Conservation (phyloP, 2,888 invertebrate species). For the Monochamus alternatus region DNA sequence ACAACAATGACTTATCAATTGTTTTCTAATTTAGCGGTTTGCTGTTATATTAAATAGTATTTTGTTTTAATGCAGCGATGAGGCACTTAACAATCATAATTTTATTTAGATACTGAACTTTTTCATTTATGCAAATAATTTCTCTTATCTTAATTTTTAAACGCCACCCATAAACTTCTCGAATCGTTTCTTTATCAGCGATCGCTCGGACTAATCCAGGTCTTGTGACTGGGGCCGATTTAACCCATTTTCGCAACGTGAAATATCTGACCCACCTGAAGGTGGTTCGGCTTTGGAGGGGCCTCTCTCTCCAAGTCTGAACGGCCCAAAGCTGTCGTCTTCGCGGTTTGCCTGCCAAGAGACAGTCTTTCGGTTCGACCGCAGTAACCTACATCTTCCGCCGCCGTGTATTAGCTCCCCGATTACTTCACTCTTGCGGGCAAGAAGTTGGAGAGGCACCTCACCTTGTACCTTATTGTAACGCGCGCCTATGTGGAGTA, state of each 20-base stretch:
- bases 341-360: conserved; percentile 14
- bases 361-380: conserved; percentile 22
- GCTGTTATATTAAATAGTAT: no score
- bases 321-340: conserved; percentile 22
- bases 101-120: no score
- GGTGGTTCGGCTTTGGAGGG: conserved; percentile 17
- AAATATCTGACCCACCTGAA: conserved; percentile 17
- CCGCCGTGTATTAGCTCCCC: conserved; percentile 14
- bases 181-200: no score
- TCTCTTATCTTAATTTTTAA: no score
- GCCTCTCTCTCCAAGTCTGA: conserved; percentile 26
- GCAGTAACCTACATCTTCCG: conserved; percentile 16
- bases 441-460: conserved; percentile 11
- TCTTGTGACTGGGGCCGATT: neutral
- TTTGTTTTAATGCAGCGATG: no score
- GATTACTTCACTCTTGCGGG: conserved; percentile 19
- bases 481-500: conserved; percentile 30
- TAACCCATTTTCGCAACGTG: conserved; percentile 20
- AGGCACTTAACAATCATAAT: no score
- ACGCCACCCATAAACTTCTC: no score
- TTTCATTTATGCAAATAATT: no score
- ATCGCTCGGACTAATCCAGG: neutral
- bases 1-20: no score
- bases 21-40: no score
- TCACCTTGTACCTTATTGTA: conserved; percentile 25